Conservation (phyloP, 2,888 invertebrate species). For the Troides oblongomaculatus region DNA sequence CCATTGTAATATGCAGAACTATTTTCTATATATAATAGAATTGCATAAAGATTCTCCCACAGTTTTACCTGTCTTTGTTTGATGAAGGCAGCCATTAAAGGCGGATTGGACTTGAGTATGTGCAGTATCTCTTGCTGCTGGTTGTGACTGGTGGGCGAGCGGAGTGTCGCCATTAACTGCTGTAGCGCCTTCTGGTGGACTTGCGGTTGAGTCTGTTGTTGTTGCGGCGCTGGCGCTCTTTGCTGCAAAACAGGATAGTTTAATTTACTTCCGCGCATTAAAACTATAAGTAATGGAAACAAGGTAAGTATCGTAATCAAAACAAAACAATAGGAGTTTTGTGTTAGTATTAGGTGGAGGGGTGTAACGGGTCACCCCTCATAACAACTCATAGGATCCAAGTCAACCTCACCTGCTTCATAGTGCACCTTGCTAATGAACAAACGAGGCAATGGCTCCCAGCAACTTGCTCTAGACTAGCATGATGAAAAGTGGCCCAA, state of each 20-base stretch:
- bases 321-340: no score
- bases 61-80: constrained; percentile 86
- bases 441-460: no score
- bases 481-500: no score
- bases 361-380: no score
- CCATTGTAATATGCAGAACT: neutral
- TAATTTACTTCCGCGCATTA: constrained; percentile 7
- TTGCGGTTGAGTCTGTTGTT: constrained; percentile 64
- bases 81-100: constrained; percentile 96
- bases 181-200: constrained; percentile 84
- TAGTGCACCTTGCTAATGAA: no score
- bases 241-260: constrained; percentile 35
- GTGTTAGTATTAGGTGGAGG: no score
- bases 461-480: no score
- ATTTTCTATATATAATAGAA: neutral
- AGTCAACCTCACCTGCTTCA: no score
- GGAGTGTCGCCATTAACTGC: constrained; percentile 93
- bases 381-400: no score
- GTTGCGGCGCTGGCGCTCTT: constrained; percentile 63
- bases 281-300: no score
- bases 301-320: no score
- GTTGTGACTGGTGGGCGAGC: constrained; percentile 93
- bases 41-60: neutral
- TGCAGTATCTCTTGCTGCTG: constrained; percentile 94
- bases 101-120: constrained; percentile 95